These are phyloP conservation scores for Oreortyx pictus DNA, from an alignment of 2,797 vertebrate genomes.

Conservation along the genomic window DNA sequence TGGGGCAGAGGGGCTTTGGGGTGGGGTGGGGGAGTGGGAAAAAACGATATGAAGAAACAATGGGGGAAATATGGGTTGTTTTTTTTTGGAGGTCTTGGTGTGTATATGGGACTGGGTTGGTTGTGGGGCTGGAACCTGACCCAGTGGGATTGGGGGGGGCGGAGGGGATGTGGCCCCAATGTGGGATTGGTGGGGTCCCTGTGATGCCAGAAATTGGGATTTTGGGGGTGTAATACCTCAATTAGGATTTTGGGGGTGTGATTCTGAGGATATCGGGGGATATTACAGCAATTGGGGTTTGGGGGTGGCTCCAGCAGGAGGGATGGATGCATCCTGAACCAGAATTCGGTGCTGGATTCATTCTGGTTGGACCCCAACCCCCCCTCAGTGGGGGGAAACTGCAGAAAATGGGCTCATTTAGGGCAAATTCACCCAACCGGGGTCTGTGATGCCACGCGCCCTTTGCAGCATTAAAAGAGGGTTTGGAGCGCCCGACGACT, in stretches of 20 bases:
- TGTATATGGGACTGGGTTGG: background rate
- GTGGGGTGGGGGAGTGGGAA: background rate
- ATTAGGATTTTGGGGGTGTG: background rate
- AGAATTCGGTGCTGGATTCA: too few species aligned
- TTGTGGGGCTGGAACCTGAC: too few species aligned
- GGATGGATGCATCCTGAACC: background rate
- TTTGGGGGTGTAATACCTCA: too few species aligned
- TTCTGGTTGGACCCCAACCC: background rate
- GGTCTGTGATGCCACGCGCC: too few species aligned
- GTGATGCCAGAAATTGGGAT: background rate
- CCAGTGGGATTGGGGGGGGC: too few species aligned
- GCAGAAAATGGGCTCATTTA: background rate
- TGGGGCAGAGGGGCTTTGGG: background rate
- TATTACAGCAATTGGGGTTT: too few species aligned
- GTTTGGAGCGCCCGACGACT: too few species aligned
- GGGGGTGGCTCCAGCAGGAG: background rate
- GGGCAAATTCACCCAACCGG: background rate
- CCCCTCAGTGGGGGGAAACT: background rate
- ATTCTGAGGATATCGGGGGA: background rate
- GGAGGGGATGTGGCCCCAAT: background rate
- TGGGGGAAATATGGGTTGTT: background rate
- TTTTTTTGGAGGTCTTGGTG: background rate
- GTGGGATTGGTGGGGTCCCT: background rate
- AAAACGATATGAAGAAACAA: background rate
- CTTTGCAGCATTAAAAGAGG: background rate